Base-by-base conservation (phyloP, 2,113 vertebrate species). In the Casuarius casuarius region DNA sequence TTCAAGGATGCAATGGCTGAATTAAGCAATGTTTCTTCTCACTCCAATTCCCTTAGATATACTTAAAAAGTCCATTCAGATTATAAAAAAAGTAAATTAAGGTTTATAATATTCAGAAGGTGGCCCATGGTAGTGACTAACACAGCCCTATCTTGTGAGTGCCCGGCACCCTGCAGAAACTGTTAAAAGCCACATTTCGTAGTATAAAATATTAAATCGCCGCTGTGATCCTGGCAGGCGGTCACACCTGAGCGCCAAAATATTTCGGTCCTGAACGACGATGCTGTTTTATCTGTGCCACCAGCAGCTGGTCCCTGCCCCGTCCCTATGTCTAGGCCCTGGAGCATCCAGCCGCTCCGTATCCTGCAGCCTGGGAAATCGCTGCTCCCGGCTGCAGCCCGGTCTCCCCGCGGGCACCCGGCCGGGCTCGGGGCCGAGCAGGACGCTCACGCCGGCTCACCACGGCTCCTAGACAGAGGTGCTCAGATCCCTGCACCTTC, bases 1-100 rank as follows among this genome's bases (percentile, higher is more conserved):
- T 97, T 97, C 96, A 97, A 97, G 97, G 97, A 97, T 91, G 94
- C 91, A 95, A 97, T 89, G 96, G 92, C 92, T 97, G 95, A 97
- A 97, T 97, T 97, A 96, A 96, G 94, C 86, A 97, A 97, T 97
- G 96, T 96, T 98, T 98, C 97, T 93, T 84, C 91, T 94, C 91
- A 88, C 95, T 95, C 56, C 95, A 95, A 91, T 91, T 91, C 90
- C 95, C 97, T 96, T 58, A 95, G 94, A 95, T 94, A 78, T 8
- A 96, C 90, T 97, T 93, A 94, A 97, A 97, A 97, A 96, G 81
- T 95, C 95, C 90, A 85, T 95, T 96, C 94, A 96, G 91, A 97
- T 97, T 95, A 97, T 97, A 88, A 94, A 92, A 97, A 92, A 95
- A 96, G 95, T 97, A 95, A 95, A 97, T 97, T 95, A 96, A 97